Evolutionary conservation across 1,140 invertebrate species (phyloP), one percentile per base, ranked within the genome.

Genomic region (Argopecten irradians): DNA sequence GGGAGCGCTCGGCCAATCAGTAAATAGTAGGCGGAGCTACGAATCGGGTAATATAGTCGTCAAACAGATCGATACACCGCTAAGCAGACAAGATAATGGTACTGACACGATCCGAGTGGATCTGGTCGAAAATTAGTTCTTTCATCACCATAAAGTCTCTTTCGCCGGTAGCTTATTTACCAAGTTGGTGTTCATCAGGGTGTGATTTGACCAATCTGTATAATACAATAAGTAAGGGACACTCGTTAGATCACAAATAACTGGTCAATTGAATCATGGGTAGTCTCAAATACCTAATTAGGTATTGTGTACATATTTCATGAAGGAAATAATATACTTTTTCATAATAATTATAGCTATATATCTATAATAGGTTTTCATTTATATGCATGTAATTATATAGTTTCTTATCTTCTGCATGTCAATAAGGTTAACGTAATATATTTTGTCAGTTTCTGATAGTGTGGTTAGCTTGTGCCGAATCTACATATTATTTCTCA

Each of bases 81-180:
- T 71, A 71, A 71, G 55, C 55, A 71, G 55, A 71, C 55, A 71
- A 71, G 55, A 71, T 71, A 71, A 71, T 71, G 55, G 28, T 28
- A 71, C 8, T 71, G 55, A 71, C 8, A 71, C 55, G 55, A 28
- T 71, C 55, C 22, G 22, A 71, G 55, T n/a, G 55, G 55, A 71
- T 71, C 55, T 71, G n/a, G 55, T 28, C 22, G 43, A 55, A 55
- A 55, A 55, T 55, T 71, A 71, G 55, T 71, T n/a, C 22, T 71
- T 71, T 71, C 55, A 71, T 71, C 55, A 71, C 55, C 55, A 71
- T 71, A 71, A 71, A 71, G 55, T 16, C 22, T 71, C 22, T 71
- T 71, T 71, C 55, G 55, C 28, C 55, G n/a, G 55, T 71, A 71
- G 55, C 55, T 71, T 71, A 71, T 71, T 71, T 71, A n/a, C 2